Percentiles rank a stretch among this genome's conserved stretches.
These are phyloP conservation scores for Lepus europaeus DNA, from an alignment of 2,113 vertebrate species.

Conservation along the genomic window DNA sequence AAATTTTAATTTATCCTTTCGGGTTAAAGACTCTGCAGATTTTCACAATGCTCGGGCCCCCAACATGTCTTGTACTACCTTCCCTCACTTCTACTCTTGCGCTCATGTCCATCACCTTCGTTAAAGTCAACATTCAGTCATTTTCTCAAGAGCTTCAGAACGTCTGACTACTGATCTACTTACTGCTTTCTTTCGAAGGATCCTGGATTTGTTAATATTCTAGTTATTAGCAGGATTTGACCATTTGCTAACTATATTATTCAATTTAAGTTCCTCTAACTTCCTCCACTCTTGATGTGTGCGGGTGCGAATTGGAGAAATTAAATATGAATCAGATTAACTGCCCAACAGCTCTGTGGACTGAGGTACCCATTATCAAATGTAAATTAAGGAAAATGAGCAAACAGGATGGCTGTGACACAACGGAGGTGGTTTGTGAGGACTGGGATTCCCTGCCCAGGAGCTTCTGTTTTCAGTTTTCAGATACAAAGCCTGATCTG, in stretches of 20 bases:
- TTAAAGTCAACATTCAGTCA: not conserved
- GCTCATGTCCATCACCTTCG: not conserved
- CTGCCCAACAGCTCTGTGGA: not conserved
- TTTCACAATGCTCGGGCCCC: too few species aligned
- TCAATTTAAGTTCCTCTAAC: not conserved
- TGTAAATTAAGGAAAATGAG: constrained; percentile 7
- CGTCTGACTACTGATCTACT: not conserved
- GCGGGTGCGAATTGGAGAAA: not conserved
- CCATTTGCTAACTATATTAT: not conserved
- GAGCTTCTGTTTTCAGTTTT: constrained; percentile 2
- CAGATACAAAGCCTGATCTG: not conserved
- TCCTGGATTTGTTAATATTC: not conserved
- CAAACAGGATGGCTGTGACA: not conserved
- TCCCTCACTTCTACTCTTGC: not conserved
- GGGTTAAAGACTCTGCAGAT: not conserved
- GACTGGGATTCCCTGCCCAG: not conserved
- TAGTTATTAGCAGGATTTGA: not conserved
- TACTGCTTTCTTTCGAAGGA: constrained; percentile 2
- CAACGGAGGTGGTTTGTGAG: not conserved
- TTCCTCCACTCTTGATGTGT: not conserved
- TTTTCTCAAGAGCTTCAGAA: not conserved
- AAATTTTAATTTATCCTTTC: not conserved
- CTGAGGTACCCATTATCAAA: not conserved
- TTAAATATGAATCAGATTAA: not conserved
- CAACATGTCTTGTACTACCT: not conserved